Percentiles rank a stretch among this genome's conserved stretches.
Evolutionary conservation across 2,113 vertebrate species (phyloP).

Genomic region (Columba janthina): DNA sequence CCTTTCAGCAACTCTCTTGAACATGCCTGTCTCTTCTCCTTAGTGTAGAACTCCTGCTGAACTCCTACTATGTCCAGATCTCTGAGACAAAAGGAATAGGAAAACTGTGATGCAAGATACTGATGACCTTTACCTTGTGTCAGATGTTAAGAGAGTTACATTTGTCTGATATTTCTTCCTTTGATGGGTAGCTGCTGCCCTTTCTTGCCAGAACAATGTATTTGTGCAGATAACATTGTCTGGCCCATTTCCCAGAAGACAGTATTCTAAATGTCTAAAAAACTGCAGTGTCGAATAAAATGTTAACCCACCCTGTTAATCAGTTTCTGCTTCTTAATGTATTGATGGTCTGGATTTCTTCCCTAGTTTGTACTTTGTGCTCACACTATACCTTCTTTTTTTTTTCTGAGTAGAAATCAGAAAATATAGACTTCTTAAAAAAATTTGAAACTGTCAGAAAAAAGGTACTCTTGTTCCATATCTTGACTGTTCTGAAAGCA

Average conservation of each 20-base stretch:
- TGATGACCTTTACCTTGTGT: neutral
- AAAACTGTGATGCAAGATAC: neutral
- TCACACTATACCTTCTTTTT: neutral
- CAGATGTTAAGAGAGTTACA: neutral
- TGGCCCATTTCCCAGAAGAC: neutral
- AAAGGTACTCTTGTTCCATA: neutral
- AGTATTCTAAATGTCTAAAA: neutral
- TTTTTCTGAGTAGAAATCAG: neutral
- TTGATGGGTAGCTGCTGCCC: constrained; percentile 5
- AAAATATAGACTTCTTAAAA: neutral
- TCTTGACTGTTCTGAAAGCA: constrained; percentile 45
- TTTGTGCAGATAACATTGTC: neutral
- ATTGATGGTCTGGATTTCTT: neutral
- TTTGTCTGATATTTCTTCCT: constrained; percentile 6
- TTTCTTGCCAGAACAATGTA: constrained; percentile 13
- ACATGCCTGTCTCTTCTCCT: neutral
- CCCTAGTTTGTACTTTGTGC: neutral
- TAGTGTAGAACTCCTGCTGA: neutral
- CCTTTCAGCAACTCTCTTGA: neutral
- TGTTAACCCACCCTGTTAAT: neutral
- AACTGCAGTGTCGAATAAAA: neutral
- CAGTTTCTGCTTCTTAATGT: neutral
- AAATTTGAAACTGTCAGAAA: neutral
- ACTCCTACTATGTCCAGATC: neutral
- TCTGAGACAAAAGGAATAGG: neutral